phyloP scores from a whole-genome alignment of 2,888 invertebrate genomes.

The Adelognathus sp. region DNA sequence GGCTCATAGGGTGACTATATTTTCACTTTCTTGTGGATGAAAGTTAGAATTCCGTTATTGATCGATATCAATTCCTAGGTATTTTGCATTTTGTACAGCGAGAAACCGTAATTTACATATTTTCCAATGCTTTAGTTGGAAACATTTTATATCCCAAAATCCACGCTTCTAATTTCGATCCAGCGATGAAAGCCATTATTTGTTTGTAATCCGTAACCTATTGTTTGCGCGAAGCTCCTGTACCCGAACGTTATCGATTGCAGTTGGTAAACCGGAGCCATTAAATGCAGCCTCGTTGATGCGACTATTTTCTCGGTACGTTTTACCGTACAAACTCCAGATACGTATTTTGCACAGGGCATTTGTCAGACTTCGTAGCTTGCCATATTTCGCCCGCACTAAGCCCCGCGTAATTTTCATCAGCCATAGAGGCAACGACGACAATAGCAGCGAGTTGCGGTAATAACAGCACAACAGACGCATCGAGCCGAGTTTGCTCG shows the following conservation, averaged over 20 bases:
- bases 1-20: too few species aligned
- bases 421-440: neutral
- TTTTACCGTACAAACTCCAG: neutral
- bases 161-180: too few species aligned
- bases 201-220: too few species aligned
- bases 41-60: too few species aligned
- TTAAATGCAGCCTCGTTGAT: neutral
- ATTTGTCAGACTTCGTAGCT: neutral
- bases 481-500: neutral
- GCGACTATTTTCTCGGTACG: neutral
- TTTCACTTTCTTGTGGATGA: too few species aligned
- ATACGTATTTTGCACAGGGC: neutral
- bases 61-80: too few species aligned
- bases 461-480: neutral
- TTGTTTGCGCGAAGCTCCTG: neutral
- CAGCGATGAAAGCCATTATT: too few species aligned
- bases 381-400: neutral
- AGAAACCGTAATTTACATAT: too few species aligned
- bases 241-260: neutral
- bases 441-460: neutral
- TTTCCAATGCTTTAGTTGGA: too few species aligned
- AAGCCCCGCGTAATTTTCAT: neutral
- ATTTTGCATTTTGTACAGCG: too few species aligned
- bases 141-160: too few species aligned
- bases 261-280: neutral